These are phyloP conservation scores for Volucella inflata DNA, from an alignment of 2,888 invertebrate genomes.

Conservation along the genomic window DNA sequence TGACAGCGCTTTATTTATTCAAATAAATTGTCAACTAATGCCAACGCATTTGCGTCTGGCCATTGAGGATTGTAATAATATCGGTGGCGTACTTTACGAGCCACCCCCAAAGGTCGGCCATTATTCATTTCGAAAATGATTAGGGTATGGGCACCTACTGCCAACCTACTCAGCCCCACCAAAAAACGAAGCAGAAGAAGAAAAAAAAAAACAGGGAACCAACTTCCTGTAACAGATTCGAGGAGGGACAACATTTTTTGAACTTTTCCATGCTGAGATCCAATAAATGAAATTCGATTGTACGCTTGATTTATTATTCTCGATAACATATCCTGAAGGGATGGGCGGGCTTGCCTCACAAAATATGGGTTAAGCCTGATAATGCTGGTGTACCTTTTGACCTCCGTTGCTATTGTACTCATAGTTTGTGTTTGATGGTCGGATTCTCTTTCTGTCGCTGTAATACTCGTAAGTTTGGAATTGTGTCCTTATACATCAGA, in stretches of 20 bases:
- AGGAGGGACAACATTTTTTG: background rate
- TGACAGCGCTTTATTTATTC: slow-evolving; percentile 38
- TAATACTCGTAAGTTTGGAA: slow-evolving; percentile 12
- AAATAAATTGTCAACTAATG: slow-evolving; percentile 45
- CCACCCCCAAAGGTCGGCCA: slow-evolving; percentile 20
- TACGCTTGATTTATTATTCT: slow-evolving; percentile 22
- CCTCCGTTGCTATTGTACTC: background rate
- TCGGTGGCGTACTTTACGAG: slow-evolving; percentile 9
- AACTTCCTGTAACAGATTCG: background rate
- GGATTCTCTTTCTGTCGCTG: background rate
- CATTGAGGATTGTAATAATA: slow-evolving; percentile 13
- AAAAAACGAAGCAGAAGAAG: too few species aligned
- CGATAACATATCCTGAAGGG: background rate
- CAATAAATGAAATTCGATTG: slow-evolving; percentile 34
- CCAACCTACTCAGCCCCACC: background rate
- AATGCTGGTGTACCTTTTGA: slow-evolving; percentile 8
- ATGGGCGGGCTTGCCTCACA: background rate
- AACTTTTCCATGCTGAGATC: slow-evolving; percentile 23
- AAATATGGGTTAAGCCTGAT: slow-evolving; percentile 1
- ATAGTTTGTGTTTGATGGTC: background rate
- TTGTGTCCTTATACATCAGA: slow-evolving; percentile 12
- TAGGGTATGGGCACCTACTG: background rate
- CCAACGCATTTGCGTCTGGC: slow-evolving; percentile 27
- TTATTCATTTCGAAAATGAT: slow-evolving; percentile 21
- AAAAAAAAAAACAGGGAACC: too few species aligned